Conservation (phyloP, 53 echinoderm and acorn worm genomes). For the Paracentrotus lividus region DNA sequence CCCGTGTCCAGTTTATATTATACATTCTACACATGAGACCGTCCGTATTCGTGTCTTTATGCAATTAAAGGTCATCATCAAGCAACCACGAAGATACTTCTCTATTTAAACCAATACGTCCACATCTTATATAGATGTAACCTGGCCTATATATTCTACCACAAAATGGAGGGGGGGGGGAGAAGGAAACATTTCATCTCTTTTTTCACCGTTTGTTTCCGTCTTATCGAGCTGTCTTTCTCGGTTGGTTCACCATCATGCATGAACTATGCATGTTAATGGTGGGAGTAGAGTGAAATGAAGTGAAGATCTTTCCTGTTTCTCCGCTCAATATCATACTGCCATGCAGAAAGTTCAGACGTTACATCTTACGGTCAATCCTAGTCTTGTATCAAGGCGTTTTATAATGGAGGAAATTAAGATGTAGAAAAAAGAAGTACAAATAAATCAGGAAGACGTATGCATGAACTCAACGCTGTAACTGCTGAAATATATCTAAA, state of each 20-base stretch:
- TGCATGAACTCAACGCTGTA: too few species aligned
- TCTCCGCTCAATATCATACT: background rate
- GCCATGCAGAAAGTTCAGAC: constrained; percentile 3
- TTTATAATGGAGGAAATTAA: background rate
- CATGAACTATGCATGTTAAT: background rate
- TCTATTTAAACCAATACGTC: background rate
- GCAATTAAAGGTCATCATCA: background rate
- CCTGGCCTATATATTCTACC: background rate
- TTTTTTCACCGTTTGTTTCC: background rate
- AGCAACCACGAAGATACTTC: background rate
- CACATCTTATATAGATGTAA: background rate
- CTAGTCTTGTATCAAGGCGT: background rate
- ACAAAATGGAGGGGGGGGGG: background rate
- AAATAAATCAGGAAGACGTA: background rate
- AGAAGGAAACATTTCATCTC: background rate
- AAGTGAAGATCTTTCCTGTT: background rate
- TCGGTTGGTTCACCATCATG: background rate
- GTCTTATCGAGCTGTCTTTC: background rate
- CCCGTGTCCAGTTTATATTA: too few species aligned
- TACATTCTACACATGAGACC: too few species aligned
- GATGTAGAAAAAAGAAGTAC: background rate
- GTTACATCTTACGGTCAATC: background rate
- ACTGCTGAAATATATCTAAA: too few species aligned
- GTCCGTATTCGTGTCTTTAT: too few species aligned
- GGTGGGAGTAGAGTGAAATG: background rate